These are phyloP conservation scores for Grallaria varia DNA, from an alignment of 2,113 vertebrate genomes.

Conservation along the genomic window DNA sequence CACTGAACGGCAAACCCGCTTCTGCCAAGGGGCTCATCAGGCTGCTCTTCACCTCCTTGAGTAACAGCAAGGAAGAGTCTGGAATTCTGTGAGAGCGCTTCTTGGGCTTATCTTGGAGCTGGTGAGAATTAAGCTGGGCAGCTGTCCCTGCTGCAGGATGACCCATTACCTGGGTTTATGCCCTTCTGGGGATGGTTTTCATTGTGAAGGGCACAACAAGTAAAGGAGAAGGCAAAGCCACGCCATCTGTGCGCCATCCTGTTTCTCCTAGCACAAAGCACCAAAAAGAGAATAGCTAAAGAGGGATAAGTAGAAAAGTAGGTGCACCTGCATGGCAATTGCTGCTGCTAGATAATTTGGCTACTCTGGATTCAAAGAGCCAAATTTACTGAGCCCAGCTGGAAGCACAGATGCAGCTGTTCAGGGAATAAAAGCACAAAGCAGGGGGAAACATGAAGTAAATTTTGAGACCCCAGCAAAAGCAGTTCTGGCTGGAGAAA, in stretches of 20 bases:
- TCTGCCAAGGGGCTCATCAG: neutral
- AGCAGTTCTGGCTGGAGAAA: neutral
- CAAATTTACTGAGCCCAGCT: neutral
- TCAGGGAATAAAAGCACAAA: neutral
- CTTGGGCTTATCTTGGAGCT: neutral
- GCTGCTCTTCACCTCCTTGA: neutral
- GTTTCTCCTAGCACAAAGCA: neutral
- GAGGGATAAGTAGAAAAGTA: neutral
- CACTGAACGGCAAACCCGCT: neutral
- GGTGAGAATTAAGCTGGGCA: neutral
- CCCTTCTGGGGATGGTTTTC: neutral
- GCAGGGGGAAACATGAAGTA: neutral
- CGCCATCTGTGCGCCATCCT: rapidly evolving
- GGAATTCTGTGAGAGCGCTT: neutral
- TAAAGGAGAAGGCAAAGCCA: neutral
- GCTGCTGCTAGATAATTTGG: neutral
- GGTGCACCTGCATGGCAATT: constrained; percentile 10
- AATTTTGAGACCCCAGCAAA: neutral
- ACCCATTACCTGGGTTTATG: neutral
- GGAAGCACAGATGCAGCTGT: neutral
- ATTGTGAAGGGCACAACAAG: neutral
- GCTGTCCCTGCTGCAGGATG: neutral
- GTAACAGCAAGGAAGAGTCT: neutral
- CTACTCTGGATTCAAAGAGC: neutral
- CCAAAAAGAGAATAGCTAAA: neutral